These are phyloP conservation scores for Phyllostomus discolor DNA, from an alignment of 2,113 vertebrate species.

Conservation along the genomic window DNA sequence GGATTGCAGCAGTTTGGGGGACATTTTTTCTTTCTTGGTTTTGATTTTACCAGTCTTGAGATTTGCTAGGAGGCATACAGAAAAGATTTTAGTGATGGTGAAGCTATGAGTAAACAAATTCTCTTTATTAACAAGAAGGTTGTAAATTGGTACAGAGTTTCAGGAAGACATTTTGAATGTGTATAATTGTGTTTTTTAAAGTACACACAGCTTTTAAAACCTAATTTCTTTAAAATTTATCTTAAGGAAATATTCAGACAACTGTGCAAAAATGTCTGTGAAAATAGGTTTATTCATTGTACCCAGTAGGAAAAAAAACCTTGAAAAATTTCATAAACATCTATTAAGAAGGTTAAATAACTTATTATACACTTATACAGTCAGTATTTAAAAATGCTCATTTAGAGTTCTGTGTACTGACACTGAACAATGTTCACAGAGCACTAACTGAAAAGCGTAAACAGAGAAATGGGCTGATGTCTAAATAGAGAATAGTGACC, in stretches of 20 bases:
- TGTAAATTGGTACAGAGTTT: background rate
- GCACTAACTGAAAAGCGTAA: background rate
- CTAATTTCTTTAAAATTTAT: background rate
- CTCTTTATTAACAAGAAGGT: background rate
- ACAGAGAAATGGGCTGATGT: background rate
- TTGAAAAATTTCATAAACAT: background rate
- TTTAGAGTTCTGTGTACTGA: background rate
- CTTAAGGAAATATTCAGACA: background rate
- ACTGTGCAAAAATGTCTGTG: background rate
- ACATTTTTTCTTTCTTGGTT: background rate
- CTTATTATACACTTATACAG: background rate
- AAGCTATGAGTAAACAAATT: background rate
- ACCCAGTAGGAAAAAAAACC: background rate
- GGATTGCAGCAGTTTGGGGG: background rate
- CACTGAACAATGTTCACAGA: background rate
- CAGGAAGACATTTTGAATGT: background rate
- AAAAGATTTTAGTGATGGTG: background rate
- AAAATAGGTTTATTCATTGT: background rate
- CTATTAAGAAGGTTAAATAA: background rate
- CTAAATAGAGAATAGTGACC: background rate
- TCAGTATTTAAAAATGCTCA: background rate
- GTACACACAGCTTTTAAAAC: background rate
- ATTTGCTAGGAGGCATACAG: background rate
- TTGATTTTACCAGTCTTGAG: background rate
- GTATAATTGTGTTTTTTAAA: background rate